Evolutionary conservation across 2,888 invertebrate species (phyloP).

Genomic region (Calliopum simillimum): DNA sequence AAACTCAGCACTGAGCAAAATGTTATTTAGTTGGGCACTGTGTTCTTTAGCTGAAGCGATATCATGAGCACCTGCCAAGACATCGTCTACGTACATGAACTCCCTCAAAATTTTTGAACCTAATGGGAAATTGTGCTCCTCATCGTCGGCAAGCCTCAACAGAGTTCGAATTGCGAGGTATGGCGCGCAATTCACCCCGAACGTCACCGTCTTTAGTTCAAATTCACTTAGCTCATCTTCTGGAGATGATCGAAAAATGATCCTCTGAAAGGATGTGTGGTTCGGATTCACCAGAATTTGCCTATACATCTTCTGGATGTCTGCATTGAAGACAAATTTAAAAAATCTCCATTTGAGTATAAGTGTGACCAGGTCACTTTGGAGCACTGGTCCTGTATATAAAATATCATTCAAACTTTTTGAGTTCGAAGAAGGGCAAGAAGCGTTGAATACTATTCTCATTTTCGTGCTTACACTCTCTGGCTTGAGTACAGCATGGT

Average conservation of each 20-base stretch:
- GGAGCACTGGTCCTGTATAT: constrained; percentile 12
- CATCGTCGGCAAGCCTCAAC: background rate
- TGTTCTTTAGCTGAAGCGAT: too few relatives aligned
- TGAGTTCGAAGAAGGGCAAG: background rate
- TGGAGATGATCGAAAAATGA: background rate
- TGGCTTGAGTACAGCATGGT: constrained; percentile 23
- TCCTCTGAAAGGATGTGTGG: constrained; percentile 10
- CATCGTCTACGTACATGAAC: too few relatives aligned
- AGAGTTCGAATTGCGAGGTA: constrained; percentile 19
- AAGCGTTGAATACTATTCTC: constrained; percentile 5
- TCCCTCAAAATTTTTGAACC: too few relatives aligned
- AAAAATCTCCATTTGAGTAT: constrained; percentile 23
- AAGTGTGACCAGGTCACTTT: background rate
- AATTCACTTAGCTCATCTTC: constrained; percentile 12
- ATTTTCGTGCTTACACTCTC: background rate
- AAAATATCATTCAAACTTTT: constrained; percentile 20
- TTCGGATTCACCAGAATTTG: constrained; percentile 8
- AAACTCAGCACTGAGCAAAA: too few relatives aligned
- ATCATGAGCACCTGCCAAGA: too few relatives aligned
- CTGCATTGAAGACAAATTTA: constrained; percentile 23
- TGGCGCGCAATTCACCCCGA: background rate
- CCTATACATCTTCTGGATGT: constrained; percentile 29
- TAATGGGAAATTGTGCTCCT: too few relatives aligned
- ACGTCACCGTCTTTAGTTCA: constrained; percentile 25
- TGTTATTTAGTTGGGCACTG: too few relatives aligned